phyloP scores from a whole-genome alignment of 2,888 invertebrate genomes.

The Corythucha ciliata region DNA sequence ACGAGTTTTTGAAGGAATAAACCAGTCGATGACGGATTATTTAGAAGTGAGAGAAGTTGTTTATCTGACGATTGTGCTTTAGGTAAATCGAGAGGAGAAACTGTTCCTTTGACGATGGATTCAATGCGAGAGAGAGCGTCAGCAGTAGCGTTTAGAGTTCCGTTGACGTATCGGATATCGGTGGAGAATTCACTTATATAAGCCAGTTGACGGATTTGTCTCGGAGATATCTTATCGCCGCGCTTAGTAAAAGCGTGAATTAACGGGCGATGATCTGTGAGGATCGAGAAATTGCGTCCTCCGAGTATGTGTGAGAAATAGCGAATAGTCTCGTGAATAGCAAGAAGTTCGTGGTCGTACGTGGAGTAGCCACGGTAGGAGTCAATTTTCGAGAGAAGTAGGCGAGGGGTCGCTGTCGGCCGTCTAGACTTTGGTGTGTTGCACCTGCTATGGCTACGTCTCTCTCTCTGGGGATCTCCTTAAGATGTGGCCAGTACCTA shows the following conservation, averaged over 20 bases:
- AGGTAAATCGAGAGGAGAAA: constrained; percentile 2
- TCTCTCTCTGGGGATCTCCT: no score
- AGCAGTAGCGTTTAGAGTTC: constrained; percentile 6
- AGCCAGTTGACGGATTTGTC: constrained; percentile 20
- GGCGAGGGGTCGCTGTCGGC: constrained; percentile 28
- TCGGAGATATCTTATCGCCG: constrained; percentile 22
- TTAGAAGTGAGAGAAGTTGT: background rate
- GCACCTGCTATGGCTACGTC: constrained; percentile 38
- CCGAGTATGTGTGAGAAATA: constrained; percentile 4
- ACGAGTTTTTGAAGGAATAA: background rate
- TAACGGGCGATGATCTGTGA: constrained; percentile 11
- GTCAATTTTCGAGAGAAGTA: constrained; percentile 32
- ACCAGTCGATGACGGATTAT: background rate
- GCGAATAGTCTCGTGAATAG: constrained; percentile 5
- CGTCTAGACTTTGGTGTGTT: constrained; percentile 38
- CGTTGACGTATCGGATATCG: background rate
- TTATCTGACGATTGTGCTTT: background rate
- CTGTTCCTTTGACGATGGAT: constrained; percentile 2
- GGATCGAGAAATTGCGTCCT: constrained; percentile 5
- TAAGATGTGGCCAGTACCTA: no score
- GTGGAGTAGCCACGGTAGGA: constrained; percentile 40
- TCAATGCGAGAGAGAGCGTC: constrained; percentile 5
- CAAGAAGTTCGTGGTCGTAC: constrained; percentile 40
- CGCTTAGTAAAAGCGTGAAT: constrained; percentile 16
- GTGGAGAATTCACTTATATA: constrained; percentile 28